Evolutionary conservation across 2,888 invertebrate species (phyloP).

Genomic region (Drosophila cognata): DNA sequence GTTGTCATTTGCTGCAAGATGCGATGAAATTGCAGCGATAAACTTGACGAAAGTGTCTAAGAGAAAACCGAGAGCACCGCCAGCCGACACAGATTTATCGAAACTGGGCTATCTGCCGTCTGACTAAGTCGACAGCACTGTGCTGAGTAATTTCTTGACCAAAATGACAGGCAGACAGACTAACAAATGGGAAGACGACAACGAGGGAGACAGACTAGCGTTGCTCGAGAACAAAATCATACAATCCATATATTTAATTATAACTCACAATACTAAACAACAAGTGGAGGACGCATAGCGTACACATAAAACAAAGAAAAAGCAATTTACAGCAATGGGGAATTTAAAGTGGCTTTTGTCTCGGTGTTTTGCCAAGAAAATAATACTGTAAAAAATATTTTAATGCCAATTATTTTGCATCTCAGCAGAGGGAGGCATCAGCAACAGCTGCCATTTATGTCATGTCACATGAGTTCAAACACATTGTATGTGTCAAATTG

Average conservation of each 20-base stretch:
- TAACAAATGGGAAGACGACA: constrained; percentile 5
- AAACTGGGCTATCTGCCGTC: constrained; percentile 75
- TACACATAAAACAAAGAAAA: constrained; percentile 22
- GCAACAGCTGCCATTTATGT: constrained; percentile 24
- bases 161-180: constrained; percentile 55
- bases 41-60: constrained; percentile 76
- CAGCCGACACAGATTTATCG: constrained; percentile 64
- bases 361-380: constrained; percentile 44
- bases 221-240: not conserved
- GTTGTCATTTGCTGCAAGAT: constrained; percentile 40
- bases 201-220: constrained; percentile 23
- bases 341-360: constrained; percentile 56
- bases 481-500: not conserved
- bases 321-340: constrained; percentile 40
- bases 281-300: constrained; percentile 35
- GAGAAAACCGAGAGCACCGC: not conserved
- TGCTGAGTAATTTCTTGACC: constrained; percentile 68
- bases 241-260: constrained; percentile 46
- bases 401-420: constrained; percentile 54
- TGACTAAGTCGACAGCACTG: constrained; percentile 11
- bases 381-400: constrained; percentile 17
- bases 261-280: constrained; percentile 29
- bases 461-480: constrained; percentile 2
- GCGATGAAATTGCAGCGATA: constrained; percentile 75
- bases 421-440: constrained; percentile 1